Percentiles rank a stretch among this genome's conserved stretches.
Conservation (phyloP, 2,113 vertebrate genomes). For the Etheostoma spectabile region DNA sequence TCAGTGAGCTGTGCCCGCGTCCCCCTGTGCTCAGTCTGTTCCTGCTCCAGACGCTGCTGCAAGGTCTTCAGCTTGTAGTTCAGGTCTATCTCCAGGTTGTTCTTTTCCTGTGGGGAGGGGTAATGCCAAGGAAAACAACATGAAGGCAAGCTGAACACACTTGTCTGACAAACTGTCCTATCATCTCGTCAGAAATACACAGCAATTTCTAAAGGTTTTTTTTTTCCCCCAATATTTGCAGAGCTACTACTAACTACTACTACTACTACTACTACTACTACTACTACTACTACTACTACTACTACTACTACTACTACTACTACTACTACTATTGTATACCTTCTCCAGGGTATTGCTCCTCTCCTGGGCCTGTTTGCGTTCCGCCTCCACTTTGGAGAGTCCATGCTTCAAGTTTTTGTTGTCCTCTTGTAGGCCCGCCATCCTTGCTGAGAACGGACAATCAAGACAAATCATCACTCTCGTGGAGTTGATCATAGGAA, state of each 20-base stretch:
- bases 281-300: neutral
- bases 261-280: neutral
- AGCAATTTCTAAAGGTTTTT: neutral
- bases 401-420: conserved; percentile 91
- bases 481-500: neutral
- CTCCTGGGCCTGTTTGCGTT: conserved; percentile 95
- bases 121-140: neutral
- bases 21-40: conserved; percentile 93
- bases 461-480: conserved; percentile 17
- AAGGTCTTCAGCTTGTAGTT: conserved; percentile 97
- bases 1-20: conserved; percentile 95
- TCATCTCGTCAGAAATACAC: neutral
- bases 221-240: neutral
- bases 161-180: too few relatives aligned
- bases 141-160: neutral
- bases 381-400: conserved; percentile 91
- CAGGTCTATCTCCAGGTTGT: conserved; percentile 97
- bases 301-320: neutral
- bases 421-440: conserved; percentile 93
- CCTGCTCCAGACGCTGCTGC: conserved; percentile 96
- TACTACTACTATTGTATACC: conserved; percentile 76
- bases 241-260: neutral
- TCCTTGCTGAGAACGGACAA: conserved; percentile 84
- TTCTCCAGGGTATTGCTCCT: conserved; percentile 95
- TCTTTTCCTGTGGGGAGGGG: conserved; percentile 89